Conservation (phyloP, 1,140 invertebrate species). For the Matsumurasca onukii region DNA sequence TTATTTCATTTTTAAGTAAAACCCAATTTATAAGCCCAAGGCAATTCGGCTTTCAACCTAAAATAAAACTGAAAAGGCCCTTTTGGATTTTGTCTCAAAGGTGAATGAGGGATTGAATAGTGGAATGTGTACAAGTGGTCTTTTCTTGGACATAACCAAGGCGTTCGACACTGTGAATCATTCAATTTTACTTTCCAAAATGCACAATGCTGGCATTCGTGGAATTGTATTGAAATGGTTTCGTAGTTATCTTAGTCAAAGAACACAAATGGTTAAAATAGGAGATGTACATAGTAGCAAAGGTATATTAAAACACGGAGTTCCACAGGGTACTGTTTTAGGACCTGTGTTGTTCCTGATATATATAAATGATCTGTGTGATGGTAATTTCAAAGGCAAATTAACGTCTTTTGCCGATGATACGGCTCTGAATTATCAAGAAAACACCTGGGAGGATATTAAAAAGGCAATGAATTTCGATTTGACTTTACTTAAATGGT, state of each 20-base stretch:
- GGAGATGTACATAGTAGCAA: no score
- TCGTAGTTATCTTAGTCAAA: neutral
- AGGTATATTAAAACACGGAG: no score
- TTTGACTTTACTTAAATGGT: no score
- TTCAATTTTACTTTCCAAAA: constrained; percentile 1
- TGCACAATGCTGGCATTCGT: constrained; percentile 10
- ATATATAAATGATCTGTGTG: no score
- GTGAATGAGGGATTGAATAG: neutral
- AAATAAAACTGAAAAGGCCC: neutral
- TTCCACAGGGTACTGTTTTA: no score
- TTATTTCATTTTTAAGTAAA: neutral
- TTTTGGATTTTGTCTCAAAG: neutral
- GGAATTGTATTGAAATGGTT: constrained; percentile 4
- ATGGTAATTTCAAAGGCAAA: no score
- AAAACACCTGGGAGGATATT: no score
- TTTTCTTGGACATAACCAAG: neutral
- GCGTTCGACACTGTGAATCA: neutral
- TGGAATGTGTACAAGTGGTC: neutral
- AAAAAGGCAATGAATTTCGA: no score
- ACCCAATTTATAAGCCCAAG: neutral
- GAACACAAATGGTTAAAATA: no score
- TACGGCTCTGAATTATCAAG: no score
- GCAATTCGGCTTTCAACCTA: neutral
- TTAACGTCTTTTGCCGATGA: no score
- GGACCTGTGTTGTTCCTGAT: no score